Evolutionary conservation across 2,888 invertebrate species (phyloP).

Genomic region (Torymus texanus): DNA sequence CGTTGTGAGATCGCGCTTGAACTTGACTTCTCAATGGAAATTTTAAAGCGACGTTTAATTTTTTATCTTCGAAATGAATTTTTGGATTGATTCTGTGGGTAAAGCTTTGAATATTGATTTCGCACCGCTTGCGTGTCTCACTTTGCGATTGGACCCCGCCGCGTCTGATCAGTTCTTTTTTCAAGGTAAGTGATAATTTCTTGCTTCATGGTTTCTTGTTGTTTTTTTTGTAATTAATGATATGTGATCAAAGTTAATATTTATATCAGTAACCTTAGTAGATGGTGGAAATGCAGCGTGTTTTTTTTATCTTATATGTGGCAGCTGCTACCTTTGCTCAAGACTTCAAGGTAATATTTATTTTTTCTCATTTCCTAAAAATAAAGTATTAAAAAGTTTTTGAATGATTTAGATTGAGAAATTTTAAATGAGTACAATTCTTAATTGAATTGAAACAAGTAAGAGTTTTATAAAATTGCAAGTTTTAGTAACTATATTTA

Average conservation of each 20-base stretch:
- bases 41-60: not conserved
- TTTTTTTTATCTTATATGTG: not conserved
- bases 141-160: too few species aligned
- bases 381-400: too few species aligned
- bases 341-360: not conserved
- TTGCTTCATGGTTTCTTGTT: too few species aligned
- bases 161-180: too few species aligned
- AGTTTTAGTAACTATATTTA: too few species aligned
- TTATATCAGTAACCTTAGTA: not conserved
- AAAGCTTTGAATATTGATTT: too few species aligned
- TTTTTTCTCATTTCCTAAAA: too few species aligned
- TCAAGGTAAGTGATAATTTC: too few species aligned
- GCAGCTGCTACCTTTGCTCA: slow-evolving; percentile 1
- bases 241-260: not conserved
- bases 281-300: not conserved
- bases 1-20: not conserved
- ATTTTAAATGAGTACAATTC: not conserved
- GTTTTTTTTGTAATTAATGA: not conserved
- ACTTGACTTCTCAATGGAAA: not conserved
- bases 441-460: not conserved
- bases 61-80: too few species aligned
- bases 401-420: too few species aligned
- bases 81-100: too few species aligned
- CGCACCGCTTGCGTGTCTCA: too few species aligned
- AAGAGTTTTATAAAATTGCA: not conserved